Conservation (phyloP, 2,797 vertebrate species). For the Spondyliosoma cantharus region DNA sequence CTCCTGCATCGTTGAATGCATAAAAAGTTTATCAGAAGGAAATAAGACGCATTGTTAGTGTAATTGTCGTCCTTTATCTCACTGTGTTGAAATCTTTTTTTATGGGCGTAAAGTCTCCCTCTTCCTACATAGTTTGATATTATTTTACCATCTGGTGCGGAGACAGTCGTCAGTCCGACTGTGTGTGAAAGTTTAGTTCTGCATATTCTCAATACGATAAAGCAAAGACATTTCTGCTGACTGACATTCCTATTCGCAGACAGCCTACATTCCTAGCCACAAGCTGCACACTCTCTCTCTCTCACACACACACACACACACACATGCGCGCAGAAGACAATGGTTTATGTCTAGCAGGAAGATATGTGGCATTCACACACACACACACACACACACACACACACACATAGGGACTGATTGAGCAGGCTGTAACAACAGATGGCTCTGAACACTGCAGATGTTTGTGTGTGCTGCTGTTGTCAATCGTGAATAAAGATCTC, state of each 20-base stretch:
- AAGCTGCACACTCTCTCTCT: conserved; percentile 50
- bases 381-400: not conserved
- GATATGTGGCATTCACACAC: conserved; percentile 50
- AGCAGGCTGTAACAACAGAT: conserved; percentile 78
- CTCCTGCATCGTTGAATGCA: conserved; percentile 17
- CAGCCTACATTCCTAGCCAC: conserved; percentile 55
- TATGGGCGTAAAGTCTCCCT: conserved; percentile 28
- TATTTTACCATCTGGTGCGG: conserved; percentile 19
- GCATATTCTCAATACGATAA: conserved; percentile 43
- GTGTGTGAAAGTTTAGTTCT: conserved; percentile 26
- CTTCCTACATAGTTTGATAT: conserved; percentile 23
- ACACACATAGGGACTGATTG: conserved; percentile 60
- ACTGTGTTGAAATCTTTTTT: conserved; percentile 15
- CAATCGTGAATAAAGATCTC: conserved; percentile 77
- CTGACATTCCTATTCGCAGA: conserved; percentile 64
- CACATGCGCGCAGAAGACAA: conserved; percentile 53
- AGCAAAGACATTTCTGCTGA: conserved; percentile 56
- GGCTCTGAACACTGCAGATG: conserved; percentile 77
- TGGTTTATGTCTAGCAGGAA: conserved; percentile 58
- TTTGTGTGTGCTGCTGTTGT: conserved; percentile 71
- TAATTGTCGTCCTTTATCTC: conserved; percentile 34
- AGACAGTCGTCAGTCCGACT: conserved; percentile 24
- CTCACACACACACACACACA: conserved; percentile 12
- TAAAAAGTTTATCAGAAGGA: conserved; percentile 26
- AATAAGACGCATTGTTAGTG: conserved; percentile 9